Percentiles rank a stretch among this genome's conserved stretches.
phyloP scores from a whole-genome alignment of 1,140 invertebrate species.

The Drosophila melanogaster region Release_6_plus_ISO1_MT NT_033777.3:26298501-26299000 shows the following conservation, averaged over 20 bases:
- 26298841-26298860: conserved; percentile 5
- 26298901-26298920: conserved; percentile 65
- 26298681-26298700: conserved; percentile 48
- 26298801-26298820: conserved; percentile 81
- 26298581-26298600: conserved; percentile 38
- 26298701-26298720: conserved; percentile 40
- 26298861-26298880: conserved; percentile 31
- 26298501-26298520: conserved; percentile 16
- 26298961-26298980: conserved; percentile 51
- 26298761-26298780: conserved; percentile 7
- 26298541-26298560: conserved; percentile 12
- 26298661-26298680: conserved; percentile 69
- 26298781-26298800: conserved; percentile 21
- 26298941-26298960: conserved; percentile 71
- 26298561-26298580: conserved; percentile 56
- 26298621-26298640: conserved; percentile 28
- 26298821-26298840: conserved; percentile 73
- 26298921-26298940: conserved; percentile 51
- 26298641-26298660: conserved; percentile 15
- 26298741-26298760: conserved; percentile 66
- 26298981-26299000: conserved; percentile 10
- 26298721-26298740: conserved; percentile 83
- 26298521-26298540: conserved; percentile 56
- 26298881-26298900: conserved; percentile 81
- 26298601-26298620: conserved; percentile 39